Conservation (phyloP, 1,140 invertebrate genomes). For the Solenopsis fugax region DNA sequence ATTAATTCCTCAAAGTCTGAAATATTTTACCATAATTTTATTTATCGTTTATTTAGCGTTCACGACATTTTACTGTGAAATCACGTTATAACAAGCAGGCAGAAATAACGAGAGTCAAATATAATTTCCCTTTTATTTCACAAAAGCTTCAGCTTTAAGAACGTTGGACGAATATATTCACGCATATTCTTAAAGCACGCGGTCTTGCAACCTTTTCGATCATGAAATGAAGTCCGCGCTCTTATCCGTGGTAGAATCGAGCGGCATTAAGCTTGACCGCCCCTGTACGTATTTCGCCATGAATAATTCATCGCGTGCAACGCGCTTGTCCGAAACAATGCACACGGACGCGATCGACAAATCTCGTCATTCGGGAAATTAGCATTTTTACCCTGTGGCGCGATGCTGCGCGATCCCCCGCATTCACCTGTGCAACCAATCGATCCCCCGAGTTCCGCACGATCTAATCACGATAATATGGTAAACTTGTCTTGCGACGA, state of each 20-base stretch:
- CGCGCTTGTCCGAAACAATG: constrained; percentile 40
- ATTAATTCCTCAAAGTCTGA: no score
- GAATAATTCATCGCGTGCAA: constrained; percentile 51
- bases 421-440: not conserved
- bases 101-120: not conserved
- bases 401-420: not conserved
- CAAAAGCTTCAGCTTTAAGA: constrained; percentile 5
- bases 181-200: not conserved
- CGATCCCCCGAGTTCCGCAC: not conserved
- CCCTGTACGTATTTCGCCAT: constrained; percentile 23
- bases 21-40: not conserved
- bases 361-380: constrained; percentile 36
- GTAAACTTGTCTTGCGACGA: constrained; percentile 23
- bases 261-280: constrained; percentile 34
- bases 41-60: not conserved
- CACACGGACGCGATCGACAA: constrained; percentile 27
- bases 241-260: constrained; percentile 38
- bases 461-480: constrained; percentile 23
- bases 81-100: not conserved
- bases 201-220: not conserved
- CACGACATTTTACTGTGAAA: not conserved
- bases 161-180: not conserved
- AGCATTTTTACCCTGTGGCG: constrained; percentile 41
- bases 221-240: constrained; percentile 7
- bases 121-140: constrained; percentile 5